Evolutionary conservation across 2,888 invertebrate genomes (phyloP).

Genomic region (Nephrotoma appendiculata): DNA sequence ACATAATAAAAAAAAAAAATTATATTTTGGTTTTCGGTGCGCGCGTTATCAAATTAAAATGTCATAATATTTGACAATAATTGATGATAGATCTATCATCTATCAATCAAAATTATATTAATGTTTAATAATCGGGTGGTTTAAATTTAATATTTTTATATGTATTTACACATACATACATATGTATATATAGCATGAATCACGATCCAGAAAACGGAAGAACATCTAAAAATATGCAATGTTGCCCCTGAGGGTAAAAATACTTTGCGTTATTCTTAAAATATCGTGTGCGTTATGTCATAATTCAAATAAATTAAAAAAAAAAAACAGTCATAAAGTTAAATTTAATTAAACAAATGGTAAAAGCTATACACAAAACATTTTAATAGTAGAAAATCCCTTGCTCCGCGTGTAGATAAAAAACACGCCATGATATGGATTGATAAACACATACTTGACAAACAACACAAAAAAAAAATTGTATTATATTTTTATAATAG

Average conservation of each 20-base stretch:
- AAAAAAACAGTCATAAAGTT: background rate
- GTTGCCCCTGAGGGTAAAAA: background rate
- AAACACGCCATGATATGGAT: background rate
- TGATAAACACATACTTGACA: background rate
- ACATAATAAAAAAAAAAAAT: background rate
- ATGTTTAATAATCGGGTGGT: background rate
- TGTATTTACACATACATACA: too few relatives aligned
- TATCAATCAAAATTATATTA: background rate
- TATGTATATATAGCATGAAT: background rate
- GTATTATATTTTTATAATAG: background rate
- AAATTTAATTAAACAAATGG: background rate
- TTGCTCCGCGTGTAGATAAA: background rate
- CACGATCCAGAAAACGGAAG: background rate
- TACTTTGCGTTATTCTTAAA: background rate
- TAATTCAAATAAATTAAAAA: background rate
- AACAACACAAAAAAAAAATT: background rate
- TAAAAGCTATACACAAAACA: background rate
- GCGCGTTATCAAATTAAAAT: background rate
- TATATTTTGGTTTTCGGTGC: background rate
- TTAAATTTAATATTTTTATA: background rate
- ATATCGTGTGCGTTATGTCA: background rate
- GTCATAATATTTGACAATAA: background rate
- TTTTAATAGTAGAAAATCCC: background rate
- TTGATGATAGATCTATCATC: background rate
- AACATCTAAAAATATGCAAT: background rate